Conservation (phyloP, 2,888 invertebrate genomes). For the Philaethria dido region DNA sequence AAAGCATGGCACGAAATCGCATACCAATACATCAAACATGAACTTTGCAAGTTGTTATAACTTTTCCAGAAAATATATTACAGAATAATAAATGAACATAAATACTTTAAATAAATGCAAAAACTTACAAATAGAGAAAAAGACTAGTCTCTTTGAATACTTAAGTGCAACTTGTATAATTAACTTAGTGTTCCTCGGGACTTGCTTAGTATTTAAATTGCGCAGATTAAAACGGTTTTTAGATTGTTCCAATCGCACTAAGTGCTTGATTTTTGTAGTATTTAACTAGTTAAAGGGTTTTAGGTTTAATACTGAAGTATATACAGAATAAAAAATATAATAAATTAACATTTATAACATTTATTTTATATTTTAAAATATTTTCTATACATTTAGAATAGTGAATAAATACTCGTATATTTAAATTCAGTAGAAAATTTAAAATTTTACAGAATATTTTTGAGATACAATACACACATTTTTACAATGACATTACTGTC, state of each 20-base stretch:
- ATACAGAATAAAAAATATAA: not conserved
- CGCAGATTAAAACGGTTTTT: constrained; percentile 34
- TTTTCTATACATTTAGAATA: too few species aligned
- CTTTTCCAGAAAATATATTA: too few species aligned
- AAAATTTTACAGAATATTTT: too few species aligned
- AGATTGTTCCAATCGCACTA: constrained; percentile 24
- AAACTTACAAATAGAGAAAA: constrained; percentile 26
- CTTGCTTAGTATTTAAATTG: constrained; percentile 38
- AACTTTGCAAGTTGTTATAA: too few species aligned
- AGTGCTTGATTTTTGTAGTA: constrained; percentile 17
- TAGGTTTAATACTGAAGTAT: not conserved
- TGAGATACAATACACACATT: too few species aligned
- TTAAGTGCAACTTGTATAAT: constrained; percentile 31
- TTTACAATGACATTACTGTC: too few species aligned
- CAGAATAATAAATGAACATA: too few species aligned
- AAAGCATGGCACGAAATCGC: too few species aligned
- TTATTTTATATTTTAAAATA: too few species aligned
- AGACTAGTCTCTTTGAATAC: constrained; percentile 22
- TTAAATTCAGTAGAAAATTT: too few species aligned
- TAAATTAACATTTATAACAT: not conserved
- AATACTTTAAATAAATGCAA: constrained; percentile 4
- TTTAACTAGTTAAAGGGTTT: constrained; percentile 7
- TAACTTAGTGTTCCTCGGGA: constrained; percentile 32
- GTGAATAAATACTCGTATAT: too few species aligned
- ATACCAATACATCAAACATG: too few species aligned